phyloP scores from a whole-genome alignment of 2,113 vertebrate species.

The Acanthochromis polyacanthus region DNA sequence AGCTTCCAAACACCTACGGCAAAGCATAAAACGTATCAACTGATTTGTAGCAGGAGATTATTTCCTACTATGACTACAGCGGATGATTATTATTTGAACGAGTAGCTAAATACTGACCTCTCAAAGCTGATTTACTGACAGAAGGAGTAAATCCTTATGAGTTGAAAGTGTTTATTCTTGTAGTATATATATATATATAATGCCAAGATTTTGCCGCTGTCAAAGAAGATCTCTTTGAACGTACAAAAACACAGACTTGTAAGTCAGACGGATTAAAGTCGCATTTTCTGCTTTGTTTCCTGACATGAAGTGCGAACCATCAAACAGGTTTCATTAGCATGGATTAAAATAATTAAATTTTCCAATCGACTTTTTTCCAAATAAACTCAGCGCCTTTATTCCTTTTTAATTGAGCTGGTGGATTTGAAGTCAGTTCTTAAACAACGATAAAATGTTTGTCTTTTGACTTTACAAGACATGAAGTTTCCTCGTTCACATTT shows the following conservation, averaged over 20 bases:
- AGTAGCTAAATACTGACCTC: neutral
- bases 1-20: neutral
- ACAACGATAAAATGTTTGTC: constrained; percentile 80
- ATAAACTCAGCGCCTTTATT: constrained; percentile 79
- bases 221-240: constrained; percentile 12
- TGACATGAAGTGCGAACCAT: constrained; percentile 68
- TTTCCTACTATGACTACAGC: neutral
- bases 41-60: neutral
- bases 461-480: constrained; percentile 80
- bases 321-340: constrained; percentile 75
- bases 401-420: constrained; percentile 80
- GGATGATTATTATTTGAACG: constrained; percentile 18
- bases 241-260: constrained; percentile 34
- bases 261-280: constrained; percentile 56
- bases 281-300: constrained; percentile 33
- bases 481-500: constrained; percentile 79
- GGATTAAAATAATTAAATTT: constrained; percentile 80
- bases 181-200: neutral
- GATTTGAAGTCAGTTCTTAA: constrained; percentile 84
- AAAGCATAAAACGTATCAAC: neutral
- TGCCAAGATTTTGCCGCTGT: neutral
- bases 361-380: constrained; percentile 83
- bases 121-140: neutral
- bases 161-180: neutral
- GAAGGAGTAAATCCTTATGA: neutral